Base-by-base conservation (phyloP, 2,797 vertebrate genomes). In the Heliangelus exortis region DNA sequence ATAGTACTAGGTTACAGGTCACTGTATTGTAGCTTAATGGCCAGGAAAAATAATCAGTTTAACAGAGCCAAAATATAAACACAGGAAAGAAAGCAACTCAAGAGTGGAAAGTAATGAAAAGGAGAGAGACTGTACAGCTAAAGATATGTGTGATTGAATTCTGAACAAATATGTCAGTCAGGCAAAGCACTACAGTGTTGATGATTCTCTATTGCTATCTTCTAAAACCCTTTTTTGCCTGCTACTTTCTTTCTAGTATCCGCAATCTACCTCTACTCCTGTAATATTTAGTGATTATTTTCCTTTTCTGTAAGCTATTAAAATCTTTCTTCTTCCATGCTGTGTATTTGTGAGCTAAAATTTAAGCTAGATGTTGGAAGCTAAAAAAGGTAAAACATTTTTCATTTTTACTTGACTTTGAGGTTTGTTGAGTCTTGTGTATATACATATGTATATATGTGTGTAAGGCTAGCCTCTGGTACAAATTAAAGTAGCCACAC, bases 401-500 rank as follows among this genome's bases (percentile, higher is more conserved):
- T 73, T 55, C 22, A 15, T 82, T 78, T 59, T 81, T 20, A 15
- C 47, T 65, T 80, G 39, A 45, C 76, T 91, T 89, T 83, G n/a
- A 47, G 16, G 7, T 50, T 89, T 87, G 15, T 15, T 88, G 3
- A 2, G 22, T 84, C 55, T 74, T 5, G 1, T 80, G 62, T 36
- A 29, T 15, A 21, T 55, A 39, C 47, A 66, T 89, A 59, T 48
- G 48, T 50, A 47, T 26, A 25, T 33, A 54, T 76, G 65, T 77
- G 75, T 80, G 66, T n/a, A 75, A 28, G 75, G 81, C 71, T 74
- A 58, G 68, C 75, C 89, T 95, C 93, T 96, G 94, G 89, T 84
- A 93, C 81, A 92, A 95, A 96, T 95, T 95, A 96, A 92, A 96
- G 86, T 94, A 95, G 89, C 94, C 88, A 83, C 96, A 92, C 81